phyloP scores from a whole-genome alignment of 2,888 invertebrate species.

The Erebia palarica region DNA sequence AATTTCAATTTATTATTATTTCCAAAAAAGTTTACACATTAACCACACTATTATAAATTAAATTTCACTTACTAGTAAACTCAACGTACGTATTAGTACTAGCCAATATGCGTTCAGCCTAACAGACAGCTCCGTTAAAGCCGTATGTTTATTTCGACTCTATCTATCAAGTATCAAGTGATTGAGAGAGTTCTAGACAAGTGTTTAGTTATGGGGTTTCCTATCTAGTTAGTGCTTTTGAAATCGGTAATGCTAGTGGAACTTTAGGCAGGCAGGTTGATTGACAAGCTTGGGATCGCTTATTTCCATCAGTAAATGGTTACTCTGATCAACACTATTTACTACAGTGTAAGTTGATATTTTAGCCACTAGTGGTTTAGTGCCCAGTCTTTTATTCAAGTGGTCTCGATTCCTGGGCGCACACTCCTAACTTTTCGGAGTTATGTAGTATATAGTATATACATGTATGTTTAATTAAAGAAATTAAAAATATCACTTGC shows the following conservation, averaged over 20 bases:
- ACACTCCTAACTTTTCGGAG: too few relatives aligned
- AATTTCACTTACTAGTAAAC: too few relatives aligned
- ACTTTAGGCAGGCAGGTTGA: not conserved
- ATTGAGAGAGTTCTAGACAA: slow-evolving; percentile 15
- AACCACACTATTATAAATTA: too few relatives aligned
- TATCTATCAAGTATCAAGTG: slow-evolving; percentile 12
- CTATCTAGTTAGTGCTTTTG: slow-evolving; percentile 22
- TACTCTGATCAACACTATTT: not conserved
- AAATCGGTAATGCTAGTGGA: not conserved
- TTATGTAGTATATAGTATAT: too few relatives aligned
- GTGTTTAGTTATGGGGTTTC: slow-evolving; percentile 14
- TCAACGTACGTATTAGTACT: too few relatives aligned
- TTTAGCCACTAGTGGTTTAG: too few relatives aligned
- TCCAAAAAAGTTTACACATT: too few relatives aligned
- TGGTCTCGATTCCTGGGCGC: too few relatives aligned
- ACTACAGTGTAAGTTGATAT: not conserved
- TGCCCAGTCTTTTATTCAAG: too few relatives aligned
- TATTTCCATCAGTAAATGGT: not conserved
- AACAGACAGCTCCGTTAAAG: not conserved
- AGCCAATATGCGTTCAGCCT: not conserved
- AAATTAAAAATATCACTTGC: too few relatives aligned
- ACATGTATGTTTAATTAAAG: too few relatives aligned
- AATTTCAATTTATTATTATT: too few relatives aligned
- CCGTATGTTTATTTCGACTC: slow-evolving; percentile 12
- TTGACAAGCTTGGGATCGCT: not conserved